phyloP scores from a whole-genome alignment of 92 coral and sea anemone species.

The Plumapathes pennacea region DNA sequence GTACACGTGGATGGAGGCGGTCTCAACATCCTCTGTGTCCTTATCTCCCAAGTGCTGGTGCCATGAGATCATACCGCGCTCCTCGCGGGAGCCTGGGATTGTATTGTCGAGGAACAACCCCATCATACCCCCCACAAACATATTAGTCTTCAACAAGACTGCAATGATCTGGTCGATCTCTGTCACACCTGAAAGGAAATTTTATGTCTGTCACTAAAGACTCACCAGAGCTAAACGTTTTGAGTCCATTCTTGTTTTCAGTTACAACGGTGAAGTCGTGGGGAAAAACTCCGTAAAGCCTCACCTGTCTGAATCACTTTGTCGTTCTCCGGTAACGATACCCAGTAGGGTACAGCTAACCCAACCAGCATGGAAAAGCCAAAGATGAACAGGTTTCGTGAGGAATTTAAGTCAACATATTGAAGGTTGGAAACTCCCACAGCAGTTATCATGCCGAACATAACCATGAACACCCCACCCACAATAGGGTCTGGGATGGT shows the following conservation, averaged over 20 bases:
- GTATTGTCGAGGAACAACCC: conserved; percentile 86
- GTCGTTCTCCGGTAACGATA: conserved; percentile 17
- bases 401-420: conserved; percentile 87
- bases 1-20: conserved; percentile 33
- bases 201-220: no score
- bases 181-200: conserved; percentile 32
- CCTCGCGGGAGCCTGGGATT: conserved; percentile 86
- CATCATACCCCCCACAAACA: conserved; percentile 84
- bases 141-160: conserved; percentile 79
- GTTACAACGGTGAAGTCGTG: no score
- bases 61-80: conserved; percentile 93
- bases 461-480: conserved; percentile 87
- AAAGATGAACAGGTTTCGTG: conserved; percentile 77
- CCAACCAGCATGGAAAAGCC: conserved; percentile 83
- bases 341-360: conserved; percentile 73
- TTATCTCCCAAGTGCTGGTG: conserved; percentile 27
- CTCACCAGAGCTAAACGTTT: no score
- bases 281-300: no score
- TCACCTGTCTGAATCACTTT: conserved; percentile 56
- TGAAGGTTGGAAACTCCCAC: conserved; percentile 92
- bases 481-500: conserved; percentile 94
- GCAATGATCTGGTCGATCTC: conserved; percentile 85
- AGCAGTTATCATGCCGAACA: conserved; percentile 91
- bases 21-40: conserved; percentile 13
- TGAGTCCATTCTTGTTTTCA: no score